Evolutionary conservation across 2,113 vertebrate species (phyloP).

Genomic region (Caranx ignobilis): DNA sequence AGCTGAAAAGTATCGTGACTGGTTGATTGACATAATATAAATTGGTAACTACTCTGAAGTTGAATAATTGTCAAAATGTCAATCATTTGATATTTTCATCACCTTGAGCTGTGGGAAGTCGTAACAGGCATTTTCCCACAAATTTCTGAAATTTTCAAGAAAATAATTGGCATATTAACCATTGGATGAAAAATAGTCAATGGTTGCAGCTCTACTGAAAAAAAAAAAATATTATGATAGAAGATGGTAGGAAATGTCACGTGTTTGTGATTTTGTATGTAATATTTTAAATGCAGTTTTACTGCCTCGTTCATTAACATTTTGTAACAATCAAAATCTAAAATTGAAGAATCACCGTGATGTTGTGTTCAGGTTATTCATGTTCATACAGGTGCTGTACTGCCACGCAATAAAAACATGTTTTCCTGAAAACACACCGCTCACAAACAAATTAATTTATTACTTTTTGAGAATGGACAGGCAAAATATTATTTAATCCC

Average conservation of each 20-base stretch:
- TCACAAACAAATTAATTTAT: conserved; percentile 70
- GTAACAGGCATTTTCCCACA: not conserved
- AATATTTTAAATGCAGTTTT: conserved; percentile 2
- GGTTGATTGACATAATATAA: not conserved
- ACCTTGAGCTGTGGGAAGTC: not conserved
- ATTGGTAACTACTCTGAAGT: not conserved
- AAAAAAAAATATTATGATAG: too few species aligned
- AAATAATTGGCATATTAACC: not conserved
- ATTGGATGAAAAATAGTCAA: not conserved
- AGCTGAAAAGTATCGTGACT: not conserved
- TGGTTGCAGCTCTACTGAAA: not conserved
- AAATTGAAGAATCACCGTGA: conserved; percentile 14
- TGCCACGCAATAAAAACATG: conserved; percentile 57
- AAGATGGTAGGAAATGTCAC: not conserved
- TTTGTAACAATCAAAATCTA: not conserved
- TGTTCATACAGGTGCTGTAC: conserved; percentile 40
- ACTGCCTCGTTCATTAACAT: not conserved
- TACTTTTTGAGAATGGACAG: conserved; percentile 52
- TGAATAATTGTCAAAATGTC: too few species aligned
- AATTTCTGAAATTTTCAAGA: not conserved
- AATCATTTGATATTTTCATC: not conserved
- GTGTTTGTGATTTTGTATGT: not conserved
- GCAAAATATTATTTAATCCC: conserved; percentile 61
- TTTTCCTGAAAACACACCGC: conserved; percentile 47
- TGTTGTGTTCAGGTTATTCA: conserved; percentile 18